phyloP scores from a whole-genome alignment of 2,888 invertebrate species.

The Mythimna albipuncta region DNA sequence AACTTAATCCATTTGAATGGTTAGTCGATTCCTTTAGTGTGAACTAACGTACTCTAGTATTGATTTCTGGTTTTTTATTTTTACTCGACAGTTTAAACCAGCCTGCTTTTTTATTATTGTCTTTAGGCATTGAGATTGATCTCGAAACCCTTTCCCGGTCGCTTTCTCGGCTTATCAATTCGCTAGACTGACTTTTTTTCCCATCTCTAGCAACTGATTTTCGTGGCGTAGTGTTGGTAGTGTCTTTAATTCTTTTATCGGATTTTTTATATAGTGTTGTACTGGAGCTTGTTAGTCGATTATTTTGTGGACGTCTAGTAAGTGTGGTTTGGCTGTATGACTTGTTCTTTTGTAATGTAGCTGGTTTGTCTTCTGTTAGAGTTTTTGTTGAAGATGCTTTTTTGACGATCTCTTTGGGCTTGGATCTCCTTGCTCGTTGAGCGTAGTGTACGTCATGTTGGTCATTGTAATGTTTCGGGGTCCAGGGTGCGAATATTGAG shows the following conservation, averaged over 20 bases:
- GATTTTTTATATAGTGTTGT: conserved; percentile 85
- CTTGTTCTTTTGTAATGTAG: conserved; percentile 86
- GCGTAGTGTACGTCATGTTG: conserved; percentile 95
- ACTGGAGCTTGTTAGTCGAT: conserved; percentile 82
- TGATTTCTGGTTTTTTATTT: conserved; percentile 85
- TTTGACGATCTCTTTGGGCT: conserved; percentile 80
- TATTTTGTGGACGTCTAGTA: conserved; percentile 79
- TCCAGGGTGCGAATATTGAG: conserved; percentile 96
- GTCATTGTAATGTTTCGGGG: conserved; percentile 93
- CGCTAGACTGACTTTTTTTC: conserved; percentile 91
- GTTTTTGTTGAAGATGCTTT: conserved; percentile 87
- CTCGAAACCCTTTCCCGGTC: conserved; percentile 90
- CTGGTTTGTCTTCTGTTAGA: conserved; percentile 75
- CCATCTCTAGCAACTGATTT: conserved; percentile 80
- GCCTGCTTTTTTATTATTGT: conserved; percentile 93
- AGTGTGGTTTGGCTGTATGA: conserved; percentile 87
- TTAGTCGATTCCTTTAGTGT: conserved; percentile 21
- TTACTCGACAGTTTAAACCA: conserved; percentile 93
- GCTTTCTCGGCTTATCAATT: conserved; percentile 90
- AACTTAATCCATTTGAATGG: conserved; percentile 3
- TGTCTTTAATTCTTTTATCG: conserved; percentile 80
- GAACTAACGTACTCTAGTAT: conserved; percentile 82
- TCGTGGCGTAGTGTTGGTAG: conserved; percentile 80
- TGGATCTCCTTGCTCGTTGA: conserved; percentile 89
- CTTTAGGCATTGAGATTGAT: conserved; percentile 94